Evolutionary conservation across 2,888 invertebrate genomes (phyloP), one percentile per base, ranked within the genome.

Genomic region (Leptopilina syphax): DNA sequence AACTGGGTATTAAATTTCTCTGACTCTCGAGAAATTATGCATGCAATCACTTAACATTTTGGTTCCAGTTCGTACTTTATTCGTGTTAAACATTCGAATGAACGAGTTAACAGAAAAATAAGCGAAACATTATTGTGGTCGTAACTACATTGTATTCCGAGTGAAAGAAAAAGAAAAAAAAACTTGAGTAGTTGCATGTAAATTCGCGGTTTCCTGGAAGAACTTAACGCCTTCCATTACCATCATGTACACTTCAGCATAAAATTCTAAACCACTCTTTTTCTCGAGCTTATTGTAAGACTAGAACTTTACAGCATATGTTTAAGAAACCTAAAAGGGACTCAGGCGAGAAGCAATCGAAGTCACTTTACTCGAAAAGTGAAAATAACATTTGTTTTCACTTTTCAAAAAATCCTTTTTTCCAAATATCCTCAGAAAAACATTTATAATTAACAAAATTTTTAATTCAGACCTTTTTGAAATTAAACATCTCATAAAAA

Each of bases 181-280:
- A 73, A 73, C 73, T 73, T 57, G 57, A 34, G 34, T 60, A 57
- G 54, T 57, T 57, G 57, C 73, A 73, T 73, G 57, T 57, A 73
- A 73, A 57, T 73, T 73, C 57, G 57, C n/a, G 34, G 57, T 57
- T 73, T 73, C 73, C 57, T 73, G 73, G 73, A 73, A 73, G 73
- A 73, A 73, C 73, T 57, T 57, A 73, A n/a, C 54, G n/a, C 73
- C 54, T 54, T 57, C 57, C 73, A 73, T 73, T 73, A 73, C 57
- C 73, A 57, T 73, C 73, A 57, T 27, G 73, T 73, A 70, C 50
- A 73, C 73, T 73, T 18, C 8, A 73, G 34, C 34, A 41, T 57
- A 54, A 73, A 73, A 73, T 73, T 57, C 41, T 41, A 73, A 73
- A n/a, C 57, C 27, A 27, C 54, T n/a, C n/a, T 27, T 54, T 73